Evolutionary conservation across 2,113 vertebrate genomes (phyloP), one percentile per base, ranked within the genome.

Genomic region (Nothobranchius furzeri): DNA sequence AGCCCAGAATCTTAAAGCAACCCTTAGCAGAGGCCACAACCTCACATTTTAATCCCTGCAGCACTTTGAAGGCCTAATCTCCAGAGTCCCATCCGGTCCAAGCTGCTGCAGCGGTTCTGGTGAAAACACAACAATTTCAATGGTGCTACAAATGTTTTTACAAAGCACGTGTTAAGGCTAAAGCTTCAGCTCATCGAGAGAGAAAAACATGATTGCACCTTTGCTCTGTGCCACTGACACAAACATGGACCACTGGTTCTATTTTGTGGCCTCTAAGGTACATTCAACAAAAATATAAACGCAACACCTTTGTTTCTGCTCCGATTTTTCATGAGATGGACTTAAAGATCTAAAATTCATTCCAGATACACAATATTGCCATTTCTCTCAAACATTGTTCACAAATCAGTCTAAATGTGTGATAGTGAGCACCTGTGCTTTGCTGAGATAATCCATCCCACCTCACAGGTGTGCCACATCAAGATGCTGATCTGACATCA

Each of bases 11-110:
- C 45, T 70, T 42, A 14, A 36, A 57, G 63, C 25, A 43, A 51
- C 60, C 42, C 57, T 47, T 36, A 37, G 40, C 55, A 59, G 62
- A 62, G 65, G 56, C 40, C 53, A n/a, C 37, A 46, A 78, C 78
- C 59, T 75, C 46, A 64, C 43, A 42, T 42, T 55, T 53, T 25
- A 36, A 35, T 43, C 47, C 60, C 14, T 14, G 2, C 17, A 11
- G 30, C 54, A 43, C 69, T 74, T 64, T 79, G 67, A 77, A 62
- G 48, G 35, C 74, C 7, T 64, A 37, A 65, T 71, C 76, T 78
- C 60, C 56, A 46, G 54, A 57, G 71, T 45, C 37, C 30, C 73
- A 66, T 68, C 50, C 15, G 42, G 47, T 66, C 58, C 36, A 7
- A 46, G 53, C 74, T 70, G 25, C 49, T 5, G 60, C 57, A 65